Percentiles rank a stretch among this genome's conserved stretches.
These are phyloP conservation scores for Proisotoma minuta DNA, from an alignment of 2,888 invertebrate genomes.

Conservation along the genomic window DNA sequence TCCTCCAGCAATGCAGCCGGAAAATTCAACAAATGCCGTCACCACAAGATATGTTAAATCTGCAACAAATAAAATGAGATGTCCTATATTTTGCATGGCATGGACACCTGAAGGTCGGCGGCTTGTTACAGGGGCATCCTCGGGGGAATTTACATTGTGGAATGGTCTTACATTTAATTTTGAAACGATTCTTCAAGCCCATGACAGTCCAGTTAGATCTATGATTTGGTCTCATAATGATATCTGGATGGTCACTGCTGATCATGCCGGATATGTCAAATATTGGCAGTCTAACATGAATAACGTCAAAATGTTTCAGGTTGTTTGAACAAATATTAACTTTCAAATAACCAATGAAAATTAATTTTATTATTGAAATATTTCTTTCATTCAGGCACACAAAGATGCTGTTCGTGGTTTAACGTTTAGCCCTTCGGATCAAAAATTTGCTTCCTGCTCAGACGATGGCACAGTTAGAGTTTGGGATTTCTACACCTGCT, in stretches of 20 bases:
- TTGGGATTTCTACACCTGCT: constrained; percentile 96
- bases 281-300: constrained; percentile 99
- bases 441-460: constrained; percentile 97
- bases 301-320: constrained; percentile 99
- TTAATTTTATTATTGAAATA: not conserved
- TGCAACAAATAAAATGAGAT: constrained; percentile 99
- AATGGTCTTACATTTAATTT: constrained; percentile 99
- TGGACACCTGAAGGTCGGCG: constrained; percentile 99
- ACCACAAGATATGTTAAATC: constrained; percentile 81
- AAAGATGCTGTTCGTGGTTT: constrained; percentile 99
- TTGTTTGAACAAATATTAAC: constrained; percentile 12
- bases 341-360: not conserved
- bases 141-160: constrained; percentile 99
- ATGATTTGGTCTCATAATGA: constrained; percentile 99
- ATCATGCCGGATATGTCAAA: constrained; percentile 97
- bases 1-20: constrained; percentile 88
- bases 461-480: constrained; percentile 98
- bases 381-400: constrained; percentile 64
- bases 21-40: constrained; percentile 94
- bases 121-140: constrained; percentile 95
- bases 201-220: constrained; percentile 96
- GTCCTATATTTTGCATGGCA: constrained; percentile 96
- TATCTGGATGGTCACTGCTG: constrained; percentile 99
- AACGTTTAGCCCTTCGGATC: constrained; percentile 98
- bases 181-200: constrained; percentile 99